Percentiles rank a stretch among this genome's conserved stretches.
phyloP scores from a whole-genome alignment of 1,140 invertebrate species.

The Pseudomyrmex dendroicus region DNA sequence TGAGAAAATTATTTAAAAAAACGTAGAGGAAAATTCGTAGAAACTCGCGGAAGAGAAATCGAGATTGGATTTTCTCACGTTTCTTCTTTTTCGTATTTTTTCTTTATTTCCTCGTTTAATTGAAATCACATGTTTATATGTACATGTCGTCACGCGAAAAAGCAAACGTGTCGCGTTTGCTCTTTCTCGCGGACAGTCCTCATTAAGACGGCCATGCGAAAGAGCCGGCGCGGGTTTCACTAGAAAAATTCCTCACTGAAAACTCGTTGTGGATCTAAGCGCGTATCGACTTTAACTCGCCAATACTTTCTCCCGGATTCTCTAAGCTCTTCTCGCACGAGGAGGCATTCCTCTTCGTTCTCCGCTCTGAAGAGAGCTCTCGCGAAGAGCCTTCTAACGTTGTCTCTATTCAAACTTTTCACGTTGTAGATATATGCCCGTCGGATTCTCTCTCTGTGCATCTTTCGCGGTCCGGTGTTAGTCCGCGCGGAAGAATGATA shows the following conservation, averaged over 20 bases:
- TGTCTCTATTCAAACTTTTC: conserved; percentile 29
- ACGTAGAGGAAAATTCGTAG: too few species aligned
- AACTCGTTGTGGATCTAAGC: conserved; percentile 42
- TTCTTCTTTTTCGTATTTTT: too few species aligned
- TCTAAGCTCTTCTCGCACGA: conserved; percentile 46
- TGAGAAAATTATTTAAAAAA: too few species aligned
- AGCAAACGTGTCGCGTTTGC: too few species aligned
- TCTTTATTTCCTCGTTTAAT: too few species aligned
- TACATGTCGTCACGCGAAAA: too few species aligned
- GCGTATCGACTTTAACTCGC: conserved; percentile 37
- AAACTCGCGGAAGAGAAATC: too few species aligned
- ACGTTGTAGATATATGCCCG: background rate
- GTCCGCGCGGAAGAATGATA: conserved; percentile 39
- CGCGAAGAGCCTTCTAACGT: conserved; percentile 33
- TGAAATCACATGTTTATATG: too few species aligned
- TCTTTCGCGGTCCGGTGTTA: conserved; percentile 40
- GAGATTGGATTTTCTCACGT: too few species aligned
- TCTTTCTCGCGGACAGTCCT: background rate
- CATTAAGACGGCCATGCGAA: conserved; percentile 25
- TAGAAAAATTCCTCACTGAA: conserved; percentile 36
- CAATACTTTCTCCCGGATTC: conserved; percentile 74
- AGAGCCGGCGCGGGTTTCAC: background rate
- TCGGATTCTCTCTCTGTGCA: conserved; percentile 14
- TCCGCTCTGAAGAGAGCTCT: conserved; percentile 38
- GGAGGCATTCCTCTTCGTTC: conserved; percentile 49